Evolutionary conservation across 2,888 invertebrate species (phyloP).

Genomic region (Chouioia cunea): DNA sequence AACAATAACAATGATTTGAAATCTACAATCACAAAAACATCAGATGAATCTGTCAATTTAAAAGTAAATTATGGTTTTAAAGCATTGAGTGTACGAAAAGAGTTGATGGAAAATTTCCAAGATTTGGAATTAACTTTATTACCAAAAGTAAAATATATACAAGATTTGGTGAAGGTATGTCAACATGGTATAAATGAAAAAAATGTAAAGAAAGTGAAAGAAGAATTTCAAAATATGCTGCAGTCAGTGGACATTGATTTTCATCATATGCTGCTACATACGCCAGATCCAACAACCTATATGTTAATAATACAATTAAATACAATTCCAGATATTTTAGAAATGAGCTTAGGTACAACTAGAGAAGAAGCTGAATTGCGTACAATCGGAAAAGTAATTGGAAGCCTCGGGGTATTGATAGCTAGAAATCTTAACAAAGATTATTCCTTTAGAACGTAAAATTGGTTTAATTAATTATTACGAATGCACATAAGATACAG

Average conservation of each 20-base stretch:
- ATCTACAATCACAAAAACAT: neutral
- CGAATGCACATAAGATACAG: no score
- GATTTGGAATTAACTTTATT: neutral
- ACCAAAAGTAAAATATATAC: conserved; percentile 5
- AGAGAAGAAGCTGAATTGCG: conserved; percentile 31
- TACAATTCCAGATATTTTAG: conserved; percentile 29
- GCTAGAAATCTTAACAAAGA: neutral
- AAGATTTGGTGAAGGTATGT: conserved; percentile 5
- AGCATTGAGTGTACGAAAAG: neutral
- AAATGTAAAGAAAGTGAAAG: conserved; percentile 7
- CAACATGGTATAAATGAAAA: neutral
- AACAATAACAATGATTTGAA: neutral
- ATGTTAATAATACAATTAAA: conserved; percentile 36
- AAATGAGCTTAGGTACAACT: conserved; percentile 24
- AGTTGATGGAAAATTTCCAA: neutral
- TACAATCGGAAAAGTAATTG: conserved; percentile 19
- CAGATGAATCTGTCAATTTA: neutral
- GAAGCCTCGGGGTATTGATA: neutral
- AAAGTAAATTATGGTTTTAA: conserved; percentile 24
- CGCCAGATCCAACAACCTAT: conserved; percentile 5
- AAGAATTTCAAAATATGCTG: conserved; percentile 14
- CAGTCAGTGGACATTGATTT: conserved; percentile 23
- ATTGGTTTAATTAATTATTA: no score
- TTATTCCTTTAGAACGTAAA: neutral
- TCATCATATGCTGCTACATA: conserved; percentile 34